Evolutionary conservation across 2,113 vertebrate species (phyloP).

Genomic region (Orientallactaga bullata): DNA sequence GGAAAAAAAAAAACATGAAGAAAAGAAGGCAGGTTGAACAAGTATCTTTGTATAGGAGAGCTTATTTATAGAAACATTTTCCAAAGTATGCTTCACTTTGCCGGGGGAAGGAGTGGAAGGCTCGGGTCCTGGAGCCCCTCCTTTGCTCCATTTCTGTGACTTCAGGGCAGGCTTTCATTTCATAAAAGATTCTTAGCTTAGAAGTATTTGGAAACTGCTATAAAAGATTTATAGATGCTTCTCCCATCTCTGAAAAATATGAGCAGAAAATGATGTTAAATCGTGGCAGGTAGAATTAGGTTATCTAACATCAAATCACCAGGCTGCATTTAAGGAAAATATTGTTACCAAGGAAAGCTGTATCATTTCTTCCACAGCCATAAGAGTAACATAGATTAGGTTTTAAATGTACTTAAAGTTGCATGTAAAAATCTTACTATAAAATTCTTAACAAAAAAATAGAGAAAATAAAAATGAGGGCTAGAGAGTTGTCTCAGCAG

Average conservation of each 20-base stretch:
- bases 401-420: slow-evolving; percentile 44
- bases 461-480: background rate
- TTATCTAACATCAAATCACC: slow-evolving; percentile 40
- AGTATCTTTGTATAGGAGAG: background rate
- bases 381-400: slow-evolving; percentile 13
- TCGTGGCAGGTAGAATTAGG: background rate
- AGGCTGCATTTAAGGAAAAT: slow-evolving; percentile 7
- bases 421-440: background rate
- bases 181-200: background rate
- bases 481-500: no score
- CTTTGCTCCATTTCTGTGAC: background rate
- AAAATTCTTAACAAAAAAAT: background rate
- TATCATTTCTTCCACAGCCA: slow-evolving; percentile 45
- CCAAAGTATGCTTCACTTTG: background rate
- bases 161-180: slow-evolving; percentile 32
- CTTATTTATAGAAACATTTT: background rate
- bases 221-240: background rate
- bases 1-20: background rate
- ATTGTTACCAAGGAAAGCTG: background rate
- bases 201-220: slow-evolving; percentile 45
- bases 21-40: slow-evolving; percentile 14
- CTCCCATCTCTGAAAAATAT: slow-evolving; percentile 20
- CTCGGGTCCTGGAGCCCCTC: background rate
- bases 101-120: no score
- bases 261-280: background rate